Evolutionary conservation across 2,113 vertebrate species (phyloP), one percentile per base, ranked within the genome.

Genomic region (Oryzias melastigma): DNA sequence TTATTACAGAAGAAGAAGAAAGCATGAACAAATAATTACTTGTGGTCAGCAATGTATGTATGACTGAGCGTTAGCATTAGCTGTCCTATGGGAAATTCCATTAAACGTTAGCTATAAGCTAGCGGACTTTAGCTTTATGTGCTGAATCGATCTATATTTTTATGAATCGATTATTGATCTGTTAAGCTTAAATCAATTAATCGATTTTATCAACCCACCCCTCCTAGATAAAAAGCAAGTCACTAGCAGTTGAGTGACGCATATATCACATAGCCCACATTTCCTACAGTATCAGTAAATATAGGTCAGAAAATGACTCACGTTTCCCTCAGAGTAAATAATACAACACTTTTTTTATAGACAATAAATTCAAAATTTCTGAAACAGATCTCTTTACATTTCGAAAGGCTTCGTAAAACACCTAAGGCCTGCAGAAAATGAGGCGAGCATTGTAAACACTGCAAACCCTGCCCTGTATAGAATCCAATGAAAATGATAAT

Each of bases 401-500:
- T 62, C 61, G 78, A 86, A 77, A 4, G 42, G 20, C 64, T 83
- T 25, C 18, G 74, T 85, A 81, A 86, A 88, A 74, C 70, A 62
- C 73, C 65, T 57, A 51, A 48, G 70, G 77, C 71, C 73, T 64
- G 70, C 81, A 77, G 78, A 75, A 75, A 83, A 85, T 71, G 80
- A 81, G 83, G 69, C 85, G 54, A 70, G 52, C 73, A 77, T 64
- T 87, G 84, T 89, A 88, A 90, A 89, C 85, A 82, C 71, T 27
- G 63, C 54, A 76, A 83, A 81, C 66, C 65, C 62, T 52, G 68
- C 62, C 76, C 51, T 76, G 77, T 83, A 78, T 78, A 75, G 80
- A 85, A 87, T 86, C 87, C 89, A 90, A 88, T 90, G 84, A 91
- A 91, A 90, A 90, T 89, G 86, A 90, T 90, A 85, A 91, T 89